Conservation (phyloP, 2,797 vertebrate species). For the Darevskia mixta region DNA sequence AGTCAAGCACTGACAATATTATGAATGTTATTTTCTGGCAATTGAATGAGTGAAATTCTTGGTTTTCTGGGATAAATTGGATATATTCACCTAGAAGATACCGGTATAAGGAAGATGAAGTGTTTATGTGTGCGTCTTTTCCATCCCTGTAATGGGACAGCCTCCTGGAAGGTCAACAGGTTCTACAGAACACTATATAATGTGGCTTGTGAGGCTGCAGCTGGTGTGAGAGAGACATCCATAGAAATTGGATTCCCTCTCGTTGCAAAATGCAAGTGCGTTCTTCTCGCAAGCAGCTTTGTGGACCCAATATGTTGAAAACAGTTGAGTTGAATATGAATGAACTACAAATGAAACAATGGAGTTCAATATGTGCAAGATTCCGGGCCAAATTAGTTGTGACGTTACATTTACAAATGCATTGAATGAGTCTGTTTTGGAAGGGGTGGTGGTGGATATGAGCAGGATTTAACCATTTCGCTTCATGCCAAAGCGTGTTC, state of each 20-base stretch:
- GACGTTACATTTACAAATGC: neutral
- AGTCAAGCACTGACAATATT: conserved; percentile 46
- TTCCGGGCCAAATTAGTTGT: neutral
- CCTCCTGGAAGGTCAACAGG: neutral
- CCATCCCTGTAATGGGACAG: neutral
- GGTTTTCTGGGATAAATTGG: neutral
- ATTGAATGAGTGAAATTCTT: conserved; percentile 43
- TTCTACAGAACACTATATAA: no score
- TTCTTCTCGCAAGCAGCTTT: neutral
- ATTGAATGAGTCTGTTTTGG: no score
- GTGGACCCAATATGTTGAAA: neutral
- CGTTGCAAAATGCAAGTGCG: neutral
- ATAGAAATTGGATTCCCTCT: neutral
- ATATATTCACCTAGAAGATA: neutral
- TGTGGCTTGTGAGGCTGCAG: no score
- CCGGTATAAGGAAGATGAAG: neutral
- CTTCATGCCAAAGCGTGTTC: no score
- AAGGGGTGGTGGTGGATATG: no score
- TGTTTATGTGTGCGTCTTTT: neutral
- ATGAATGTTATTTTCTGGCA: conserved; percentile 64
- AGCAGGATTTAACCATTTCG: no score
- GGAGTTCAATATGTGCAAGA: neutral
- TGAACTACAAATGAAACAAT: neutral
- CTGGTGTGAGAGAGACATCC: neutral
- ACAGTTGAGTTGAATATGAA: neutral